Conservation (phyloP, 2,888 invertebrate species). For the Agrotis puta region DNA sequence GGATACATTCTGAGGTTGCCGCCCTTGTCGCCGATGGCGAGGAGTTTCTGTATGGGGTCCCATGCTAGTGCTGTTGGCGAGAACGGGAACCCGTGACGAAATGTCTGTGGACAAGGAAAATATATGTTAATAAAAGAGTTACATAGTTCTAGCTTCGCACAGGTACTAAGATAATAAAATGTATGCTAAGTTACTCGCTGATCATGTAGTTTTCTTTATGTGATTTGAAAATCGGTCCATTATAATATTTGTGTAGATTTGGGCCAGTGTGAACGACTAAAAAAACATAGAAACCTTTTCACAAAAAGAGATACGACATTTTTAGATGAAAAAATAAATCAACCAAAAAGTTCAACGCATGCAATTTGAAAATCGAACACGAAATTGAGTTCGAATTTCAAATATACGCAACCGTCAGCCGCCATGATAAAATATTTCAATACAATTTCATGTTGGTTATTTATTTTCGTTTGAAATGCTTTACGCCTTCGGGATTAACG, state of each 20-base stretch:
- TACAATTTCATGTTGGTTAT: conserved; percentile 39
- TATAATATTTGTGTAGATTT: too few relatives aligned
- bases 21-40: conserved; percentile 98
- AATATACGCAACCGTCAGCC: conserved; percentile 17
- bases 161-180: too few relatives aligned
- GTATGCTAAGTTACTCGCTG: too few relatives aligned
- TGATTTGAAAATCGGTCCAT: too few relatives aligned
- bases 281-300: background rate
- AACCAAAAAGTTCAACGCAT: background rate
- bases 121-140: background rate
- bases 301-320: background rate
- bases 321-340: conserved; percentile 1
- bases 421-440: conserved; percentile 26
- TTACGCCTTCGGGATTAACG: conserved; percentile 45
- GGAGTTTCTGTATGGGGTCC: conserved; percentile 99
- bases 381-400: conserved; percentile 32
- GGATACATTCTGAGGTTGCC: conserved; percentile 99
- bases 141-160: too few relatives aligned
- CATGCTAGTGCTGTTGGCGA: conserved; percentile 99
- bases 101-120: conserved; percentile 93
- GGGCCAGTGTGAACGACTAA: background rate
- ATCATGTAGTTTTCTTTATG: too few relatives aligned
- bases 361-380: conserved; percentile 28
- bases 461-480: conserved; percentile 38
- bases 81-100: conserved; percentile 99